Base-by-base conservation (phyloP, 1,140 invertebrate genomes). In the Stegodyphus mimosarum region DNA sequence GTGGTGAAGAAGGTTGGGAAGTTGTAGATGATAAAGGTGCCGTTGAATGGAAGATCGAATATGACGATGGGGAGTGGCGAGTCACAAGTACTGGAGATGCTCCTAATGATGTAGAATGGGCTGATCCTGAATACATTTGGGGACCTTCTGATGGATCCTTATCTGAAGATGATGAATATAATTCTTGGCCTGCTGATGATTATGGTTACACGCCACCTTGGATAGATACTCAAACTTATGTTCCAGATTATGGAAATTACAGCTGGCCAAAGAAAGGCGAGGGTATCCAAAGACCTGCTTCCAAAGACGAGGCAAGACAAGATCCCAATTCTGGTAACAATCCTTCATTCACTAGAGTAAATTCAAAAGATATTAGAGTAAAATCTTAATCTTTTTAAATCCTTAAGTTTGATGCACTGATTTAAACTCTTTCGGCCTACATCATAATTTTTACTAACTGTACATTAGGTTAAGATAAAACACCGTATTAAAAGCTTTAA, bases 41-140 rank as follows among this genome's bases (percentile, higher is more conserved):
- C 15, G 83, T 86, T 0, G 83, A 86, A 53, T 86, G 83, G 83
- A 78, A 86, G 15, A 86, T 86, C 0, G 75, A 86, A 17, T 78
- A 77, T 15, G 83, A 86, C 7, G 69, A 86, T n/a, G 83, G 83
- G 0, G 74, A 77, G 53, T 86, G 83, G 83, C 17, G 53, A 77
- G 83, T 86, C n/a, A 86, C 75, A 4, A 78, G 75, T 50, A 71
- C 74, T 6, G 83, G 83, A 11, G 74, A 78, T 9, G 53, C 64
- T 52, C 75, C 75, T 2, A 53, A 48, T 7, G 74, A 86, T 64
- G 67, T 69, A 6, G 83, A 86, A 15, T 86, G 67, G 66, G 55
- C 51, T 52, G 83, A 86, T 52, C 75, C 74, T 17, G 74, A 86
- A 11, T 78, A 86, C 7, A 13, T 86, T 1, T 77, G 74, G 74